phyloP scores from a whole-genome alignment of 2,797 vertebrate genomes.

The Bucorvus abyssinicus region DNA sequence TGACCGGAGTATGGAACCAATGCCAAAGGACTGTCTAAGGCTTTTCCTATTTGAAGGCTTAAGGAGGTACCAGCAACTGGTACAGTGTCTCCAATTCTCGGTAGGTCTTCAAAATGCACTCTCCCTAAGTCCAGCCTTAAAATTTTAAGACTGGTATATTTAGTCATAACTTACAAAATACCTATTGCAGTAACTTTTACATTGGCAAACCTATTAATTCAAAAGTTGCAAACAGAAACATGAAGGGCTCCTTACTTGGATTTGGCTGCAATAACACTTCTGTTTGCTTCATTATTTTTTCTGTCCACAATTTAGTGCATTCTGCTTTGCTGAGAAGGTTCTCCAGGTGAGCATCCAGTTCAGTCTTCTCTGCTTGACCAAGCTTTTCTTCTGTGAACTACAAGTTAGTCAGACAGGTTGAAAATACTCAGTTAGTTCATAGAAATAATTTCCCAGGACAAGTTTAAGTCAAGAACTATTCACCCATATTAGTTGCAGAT shows the following conservation, averaged over 20 bases:
- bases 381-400: conserved; percentile 95
- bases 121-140: neutral
- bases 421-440: neutral
- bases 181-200: neutral
- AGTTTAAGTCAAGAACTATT: neutral
- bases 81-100: neutral
- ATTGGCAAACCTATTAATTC: neutral
- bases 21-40: neutral
- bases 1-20: neutral
- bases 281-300: conserved; percentile 92
- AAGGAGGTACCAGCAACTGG: neutral
- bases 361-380: conserved; percentile 91
- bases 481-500: neutral
- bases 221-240: neutral
- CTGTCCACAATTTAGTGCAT: conserved; percentile 90
- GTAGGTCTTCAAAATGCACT: neutral
- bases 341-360: conserved; percentile 89
- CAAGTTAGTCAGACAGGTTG: neutral
- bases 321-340: conserved; percentile 88
- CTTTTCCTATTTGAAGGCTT: neutral
- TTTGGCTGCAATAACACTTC: conserved; percentile 93
- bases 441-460: neutral
- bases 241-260: conserved; percentile 81
- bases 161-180: neutral
- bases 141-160: neutral